Evolutionary conservation across 2,797 vertebrate species (phyloP), one percentile per base, ranked within the genome.

Genomic region (Aplochiton taeniatus): DNA sequence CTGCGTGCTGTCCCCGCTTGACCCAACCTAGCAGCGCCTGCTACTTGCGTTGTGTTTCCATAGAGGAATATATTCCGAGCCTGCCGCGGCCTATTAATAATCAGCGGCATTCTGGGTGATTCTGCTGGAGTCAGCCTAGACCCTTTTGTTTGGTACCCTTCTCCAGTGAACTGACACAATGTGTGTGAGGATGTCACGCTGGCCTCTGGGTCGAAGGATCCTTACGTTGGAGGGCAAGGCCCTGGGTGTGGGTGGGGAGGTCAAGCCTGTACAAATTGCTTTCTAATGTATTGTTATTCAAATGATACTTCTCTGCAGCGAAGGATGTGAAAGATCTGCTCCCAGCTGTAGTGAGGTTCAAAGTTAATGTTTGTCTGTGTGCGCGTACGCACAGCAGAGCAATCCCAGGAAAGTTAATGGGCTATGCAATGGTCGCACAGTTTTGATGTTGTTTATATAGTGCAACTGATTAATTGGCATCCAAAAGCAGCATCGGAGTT

Each of bases 251-350:
- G 31, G 31, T 2, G 31, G 31, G 31, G 31, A 3, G 31, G 31
- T 31, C 6, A 6, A 31, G 31, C 6, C 2, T 31, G 6, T 31
- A 62, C 66, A 87, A 80, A 85, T 78, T 79, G 82, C 80, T 75
- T 80, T 76, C 79, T 74, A 83, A 82, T 58, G 65, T 78, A 69
- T 84, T 90, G 81, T 87, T 81, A 81, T 89, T 86, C 20, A 81
- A 81, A 89, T 81, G 56, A 75, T 73, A 72, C 61, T 74, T 76
- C 75, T 84, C 50, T 76, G 74, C 75, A 77, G 75, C 73, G 70
- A 76, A 83, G 76, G 71, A 65, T 78, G 66, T 85, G 72, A 78
- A 79, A 71, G 64, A 85, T 80, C 75, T 76, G 68, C 72, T 82
- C 51, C 19, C 76, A 77, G 87, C 74, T 76, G 70, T 82, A 77